phyloP scores from a whole-genome alignment of 2,113 vertebrate genomes.

The Onychostruthus taczanowskii region DNA sequence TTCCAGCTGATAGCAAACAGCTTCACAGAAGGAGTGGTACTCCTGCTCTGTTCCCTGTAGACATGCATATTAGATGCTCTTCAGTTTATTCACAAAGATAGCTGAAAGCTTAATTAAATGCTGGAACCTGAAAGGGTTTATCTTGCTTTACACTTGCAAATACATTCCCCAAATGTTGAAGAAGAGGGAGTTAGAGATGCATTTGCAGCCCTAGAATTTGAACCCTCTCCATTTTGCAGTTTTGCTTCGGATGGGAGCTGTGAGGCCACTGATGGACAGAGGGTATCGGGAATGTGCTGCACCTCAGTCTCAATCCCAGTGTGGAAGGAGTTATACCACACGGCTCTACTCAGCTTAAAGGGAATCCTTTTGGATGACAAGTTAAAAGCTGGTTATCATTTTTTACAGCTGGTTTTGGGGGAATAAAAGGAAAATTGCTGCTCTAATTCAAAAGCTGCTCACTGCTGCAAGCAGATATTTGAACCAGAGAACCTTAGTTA shows the following conservation, averaged over 20 bases:
- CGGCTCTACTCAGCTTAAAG: not conserved
- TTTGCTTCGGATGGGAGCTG: not conserved
- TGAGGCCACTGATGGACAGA: not conserved
- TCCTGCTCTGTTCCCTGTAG: conserved; percentile 52
- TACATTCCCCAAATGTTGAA: conserved; percentile 43
- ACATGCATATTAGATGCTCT: conserved; percentile 36
- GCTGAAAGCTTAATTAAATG: conserved; percentile 65
- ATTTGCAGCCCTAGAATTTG: not conserved
- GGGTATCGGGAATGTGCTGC: not conserved
- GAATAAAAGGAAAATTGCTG: conserved; percentile 49
- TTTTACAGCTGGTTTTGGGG: conserved; percentile 39
- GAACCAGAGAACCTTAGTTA: not conserved
- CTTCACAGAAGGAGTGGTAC: conserved; percentile 47
- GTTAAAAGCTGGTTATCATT: conserved; percentile 53
- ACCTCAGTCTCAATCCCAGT: not conserved
- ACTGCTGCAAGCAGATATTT: conserved; percentile 27
- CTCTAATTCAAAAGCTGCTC: conserved; percentile 32
- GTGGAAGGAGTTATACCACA: not conserved
- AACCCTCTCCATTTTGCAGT: not conserved
- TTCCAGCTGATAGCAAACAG: conserved; percentile 52
- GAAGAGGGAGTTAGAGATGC: not conserved
- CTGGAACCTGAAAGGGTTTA: conserved; percentile 55
- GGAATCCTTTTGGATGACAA: conserved; percentile 38
- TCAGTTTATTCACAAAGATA: conserved; percentile 60
- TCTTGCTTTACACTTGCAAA: conserved; percentile 48